A percentile compares a stretch with the other conserved stretches of the same genome.
These are phyloP conservation scores for Drosophila ironensis DNA, from an alignment of 1,140 invertebrate species.

Conservation along the genomic window DNA sequence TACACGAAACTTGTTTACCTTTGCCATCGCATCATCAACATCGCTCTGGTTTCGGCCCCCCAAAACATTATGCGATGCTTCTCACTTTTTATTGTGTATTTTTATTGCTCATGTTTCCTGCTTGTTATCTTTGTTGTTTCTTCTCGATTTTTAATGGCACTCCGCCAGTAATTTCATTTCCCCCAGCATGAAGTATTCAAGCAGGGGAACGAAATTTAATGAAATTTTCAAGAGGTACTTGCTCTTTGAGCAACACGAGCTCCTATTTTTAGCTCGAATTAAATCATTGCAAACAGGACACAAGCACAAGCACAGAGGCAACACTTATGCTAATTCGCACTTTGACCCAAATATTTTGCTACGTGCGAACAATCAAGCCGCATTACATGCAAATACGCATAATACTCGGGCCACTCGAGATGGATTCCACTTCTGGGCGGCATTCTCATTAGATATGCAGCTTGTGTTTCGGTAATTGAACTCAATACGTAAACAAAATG, in stretches of 20 bases:
- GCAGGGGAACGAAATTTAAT: conserved; percentile 35
- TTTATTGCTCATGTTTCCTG: conserved; percentile 58
- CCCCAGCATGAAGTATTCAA: neutral
- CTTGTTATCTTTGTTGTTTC: conserved; percentile 65
- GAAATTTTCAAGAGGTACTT: conserved; percentile 47
- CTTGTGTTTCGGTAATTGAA: conserved; percentile 65
- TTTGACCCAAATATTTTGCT: conserved; percentile 65
- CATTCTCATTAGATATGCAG: conserved; percentile 59
- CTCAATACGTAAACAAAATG: conserved; percentile 60
- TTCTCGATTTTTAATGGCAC: conserved; percentile 63
- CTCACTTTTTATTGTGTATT: conserved; percentile 41
- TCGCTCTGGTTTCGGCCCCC: neutral
- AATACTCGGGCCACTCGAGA: conserved; percentile 5
- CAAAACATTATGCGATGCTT: neutral
- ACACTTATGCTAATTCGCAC: conserved; percentile 64
- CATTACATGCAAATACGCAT: neutral
- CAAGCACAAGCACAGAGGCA: conserved; percentile 29
- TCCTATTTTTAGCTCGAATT: conserved; percentile 58
- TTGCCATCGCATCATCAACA: conserved; percentile 50
- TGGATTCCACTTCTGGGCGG: neutral
- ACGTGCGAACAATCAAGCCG: conserved; percentile 34
- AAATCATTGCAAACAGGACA: conserved; percentile 54
- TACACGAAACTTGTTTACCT: conserved; percentile 63
- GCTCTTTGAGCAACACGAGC: neutral
- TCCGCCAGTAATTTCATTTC: conserved; percentile 64